Evolutionary conservation across 2,888 invertebrate species (phyloP), one percentile per base, ranked within the genome.

Genomic region (Drosophila incognita): DNA sequence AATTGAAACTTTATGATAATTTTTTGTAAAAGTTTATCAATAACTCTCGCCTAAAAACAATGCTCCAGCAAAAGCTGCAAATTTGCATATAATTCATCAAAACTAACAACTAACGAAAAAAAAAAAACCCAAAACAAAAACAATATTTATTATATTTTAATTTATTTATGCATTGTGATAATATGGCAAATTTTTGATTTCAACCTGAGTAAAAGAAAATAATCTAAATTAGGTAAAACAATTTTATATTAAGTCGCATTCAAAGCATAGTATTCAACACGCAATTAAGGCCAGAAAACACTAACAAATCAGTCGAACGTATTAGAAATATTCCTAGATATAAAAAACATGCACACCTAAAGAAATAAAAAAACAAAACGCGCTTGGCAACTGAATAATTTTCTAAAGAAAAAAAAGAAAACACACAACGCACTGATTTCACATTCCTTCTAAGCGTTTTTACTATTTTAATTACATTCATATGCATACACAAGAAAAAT

Each of bases 361-460:
- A 52, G 36, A 48, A 27, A 67, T 54, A 60, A 36, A 66, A 33
- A 52, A 52, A n/a, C 54, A 51, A 42, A 49, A 59, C 42, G 36
- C 60, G 33, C 49, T 53, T 57, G 36, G 27, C 33, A 56, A 53
- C 42, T 61, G 59, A 42, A 59, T 31, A 52, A 53, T 58, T 64
- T 67, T 64, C 52, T 65, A 56, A 70, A 36, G 35, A 46, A 68
- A 36, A 29, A 48, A 63, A 46, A 58, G 29, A 21, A 73, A 72
- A 46, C 58, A 46, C 67, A 63, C 54, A 38, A 38, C 35, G 66
- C 74, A 78, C 67, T 63, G 71, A 70, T 60, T 63, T 63, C 69
- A 80, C 80, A 80, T 81, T 81, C 82, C 81, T 79, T 53, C 71
- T 36, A 72, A 69, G 75, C 78, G 75, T 76, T 68, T 70, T 62